Base-by-base conservation (phyloP, 2,113 vertebrate species). In the Parotia lawesii region DNA sequence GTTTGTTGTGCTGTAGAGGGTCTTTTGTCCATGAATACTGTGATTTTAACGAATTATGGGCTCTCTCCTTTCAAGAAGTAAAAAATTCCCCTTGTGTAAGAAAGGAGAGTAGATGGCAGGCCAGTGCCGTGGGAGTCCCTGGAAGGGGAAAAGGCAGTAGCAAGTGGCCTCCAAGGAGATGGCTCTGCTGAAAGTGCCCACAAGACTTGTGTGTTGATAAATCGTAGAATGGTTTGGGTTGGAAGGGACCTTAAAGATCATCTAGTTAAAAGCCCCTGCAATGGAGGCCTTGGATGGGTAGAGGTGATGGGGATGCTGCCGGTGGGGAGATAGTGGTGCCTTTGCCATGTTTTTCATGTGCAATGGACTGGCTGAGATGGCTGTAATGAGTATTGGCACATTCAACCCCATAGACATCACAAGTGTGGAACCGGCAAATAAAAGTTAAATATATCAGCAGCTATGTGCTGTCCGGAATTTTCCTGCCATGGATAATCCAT, bases 51-150 rank as follows among this genome's bases (percentile, higher is more conserved):
- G 38, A 38, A 38, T 38, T 38, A 38, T 35, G 53, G 42, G 37
- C 37, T 37, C 10, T 83, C 65, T 85, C 78, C 48, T 93, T 95
- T 91, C 66, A 78, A 74, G 84, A 85, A 57, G 57, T 51, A 79
- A 60, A 85, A 74, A 88, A 61, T 66, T 78, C 71, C 90, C 75
- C 66, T 61, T 0, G 14, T 2, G 56, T 65, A 33, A 44, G 40
- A 65, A 42, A 65, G 62, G 15, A 33, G 40, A 65, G 40, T 33
- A 65, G 12, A 40, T 60, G 31, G n/a, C 60, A 31, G 25, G 11
- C 9, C 31, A 60, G 25, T 6, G 4, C 38, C 1, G 0, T 61
- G 47, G 66, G 44, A 62, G 45, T 85, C 91, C 75, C 79, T 93
- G 80, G 61, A 78, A 75, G 58, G 28, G 71, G 45, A 87, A 84